A percentile compares a stretch with the other conserved stretches of the same genome.
Conservation (phyloP, 1,140 invertebrate species). For the Nebria ingens region DNA sequence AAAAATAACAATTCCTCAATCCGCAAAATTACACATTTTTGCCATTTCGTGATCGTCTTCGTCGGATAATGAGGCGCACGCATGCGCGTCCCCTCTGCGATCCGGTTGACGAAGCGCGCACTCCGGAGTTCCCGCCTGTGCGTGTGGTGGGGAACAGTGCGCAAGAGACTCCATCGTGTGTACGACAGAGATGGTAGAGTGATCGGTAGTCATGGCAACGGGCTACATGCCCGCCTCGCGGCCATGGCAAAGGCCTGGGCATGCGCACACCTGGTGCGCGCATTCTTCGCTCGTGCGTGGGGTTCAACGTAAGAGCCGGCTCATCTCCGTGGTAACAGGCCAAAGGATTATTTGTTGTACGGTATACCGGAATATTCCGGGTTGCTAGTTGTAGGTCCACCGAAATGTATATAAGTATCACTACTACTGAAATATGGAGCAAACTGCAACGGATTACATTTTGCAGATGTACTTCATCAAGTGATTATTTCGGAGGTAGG, state of each 20-base stretch:
- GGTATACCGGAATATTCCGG: no score
- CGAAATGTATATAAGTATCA: no score
- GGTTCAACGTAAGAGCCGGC: no score
- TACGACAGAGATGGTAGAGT: conserved; percentile 10
- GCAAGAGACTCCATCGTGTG: conserved; percentile 9
- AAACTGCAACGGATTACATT: no score
- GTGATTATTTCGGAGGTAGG: no score
- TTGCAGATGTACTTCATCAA: no score
- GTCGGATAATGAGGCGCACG: not conserved
- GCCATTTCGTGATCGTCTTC: conserved; percentile 20
- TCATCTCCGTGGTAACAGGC: no score
- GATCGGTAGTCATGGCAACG: conserved; percentile 34
- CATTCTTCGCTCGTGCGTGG: conserved; percentile 8
- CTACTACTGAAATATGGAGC: no score
- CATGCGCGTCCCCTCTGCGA: not conserved
- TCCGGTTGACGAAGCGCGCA: conserved; percentile 19
- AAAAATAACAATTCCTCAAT: conserved; percentile 23
- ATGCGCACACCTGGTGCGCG: conserved; percentile 29
- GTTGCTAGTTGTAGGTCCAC: no score
- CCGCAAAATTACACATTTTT: conserved; percentile 23
- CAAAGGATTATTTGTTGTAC: no score
- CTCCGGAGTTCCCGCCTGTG: conserved; percentile 28
- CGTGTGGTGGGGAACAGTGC: conserved; percentile 26
- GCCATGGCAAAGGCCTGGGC: conserved; percentile 34
- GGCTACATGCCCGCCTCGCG: conserved; percentile 38